A percentile compares a stretch with the other conserved stretches of the same genome.
Conservation (phyloP, 2,797 vertebrate genomes). For the Smutsia temminckii region DNA sequence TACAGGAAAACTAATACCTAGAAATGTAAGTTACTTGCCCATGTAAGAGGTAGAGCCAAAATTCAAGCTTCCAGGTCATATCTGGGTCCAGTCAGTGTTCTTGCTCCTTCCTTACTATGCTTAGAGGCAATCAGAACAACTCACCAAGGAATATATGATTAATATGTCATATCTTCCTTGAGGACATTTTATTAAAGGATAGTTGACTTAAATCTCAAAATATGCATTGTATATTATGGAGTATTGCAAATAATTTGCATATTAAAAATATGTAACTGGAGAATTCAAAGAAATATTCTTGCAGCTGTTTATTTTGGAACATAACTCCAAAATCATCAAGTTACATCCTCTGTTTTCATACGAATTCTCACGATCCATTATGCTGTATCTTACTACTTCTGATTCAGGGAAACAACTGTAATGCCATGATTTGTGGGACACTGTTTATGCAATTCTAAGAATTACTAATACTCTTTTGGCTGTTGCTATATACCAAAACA, state of each 20-base stretch:
- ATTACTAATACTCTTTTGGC: conserved; percentile 19
- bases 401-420: neutral
- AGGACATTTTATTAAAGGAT: neutral
- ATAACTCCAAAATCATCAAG: neutral
- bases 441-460: conserved; percentile 5
- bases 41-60: neutral
- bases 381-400: neutral
- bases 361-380: neutral
- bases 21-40: neutral
- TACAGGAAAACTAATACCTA: neutral
- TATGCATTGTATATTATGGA: neutral
- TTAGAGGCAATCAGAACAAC: neutral
- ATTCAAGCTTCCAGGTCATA: neutral
- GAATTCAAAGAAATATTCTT: conserved; percentile 33
- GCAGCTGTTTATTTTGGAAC: neutral
- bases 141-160: neutral
- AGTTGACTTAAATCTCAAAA: conserved; percentile 37
- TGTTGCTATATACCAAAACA: neutral
- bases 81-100: neutral
- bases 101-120: neutral
- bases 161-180: neutral
- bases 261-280: conserved; percentile 10
- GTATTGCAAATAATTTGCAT: neutral
- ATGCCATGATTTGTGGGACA: conserved; percentile 12
- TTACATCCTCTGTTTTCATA: neutral